Evolutionary conservation across 2,113 vertebrate species (phyloP).

Genomic region (Sylvia atricapilla): DNA sequence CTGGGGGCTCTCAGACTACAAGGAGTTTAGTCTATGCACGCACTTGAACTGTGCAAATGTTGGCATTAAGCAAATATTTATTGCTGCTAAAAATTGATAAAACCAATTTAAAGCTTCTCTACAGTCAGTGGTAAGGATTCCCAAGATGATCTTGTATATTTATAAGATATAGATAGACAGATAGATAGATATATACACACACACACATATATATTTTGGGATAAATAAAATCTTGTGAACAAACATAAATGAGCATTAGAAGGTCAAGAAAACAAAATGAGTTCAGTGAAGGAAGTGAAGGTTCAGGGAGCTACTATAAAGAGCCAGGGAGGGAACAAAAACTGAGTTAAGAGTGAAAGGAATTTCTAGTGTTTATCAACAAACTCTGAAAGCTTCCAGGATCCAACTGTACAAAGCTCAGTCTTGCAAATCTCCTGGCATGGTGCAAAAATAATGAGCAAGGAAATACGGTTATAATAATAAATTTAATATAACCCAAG

Average conservation of each 20-base stretch:
- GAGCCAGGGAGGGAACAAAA: not conserved
- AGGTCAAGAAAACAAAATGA: not conserved
- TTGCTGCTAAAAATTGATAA: not conserved
- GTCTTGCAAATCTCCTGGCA: not conserved
- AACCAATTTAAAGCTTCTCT: not conserved
- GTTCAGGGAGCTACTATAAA: not conserved
- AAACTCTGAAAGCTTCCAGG: not conserved
- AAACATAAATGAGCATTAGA: not conserved
- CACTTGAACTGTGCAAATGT: not conserved
- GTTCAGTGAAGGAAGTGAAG: not conserved
- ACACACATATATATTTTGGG: not conserved
- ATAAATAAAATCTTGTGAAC: not conserved
- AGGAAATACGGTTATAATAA: not conserved
- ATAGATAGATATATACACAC: not conserved
- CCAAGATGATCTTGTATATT: not conserved
- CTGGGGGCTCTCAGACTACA: not conserved
- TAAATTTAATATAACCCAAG: not conserved
- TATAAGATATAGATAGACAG: not conserved
- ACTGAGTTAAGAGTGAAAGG: not conserved
- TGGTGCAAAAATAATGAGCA: not conserved
- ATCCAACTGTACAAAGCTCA: not conserved
- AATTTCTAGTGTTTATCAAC: not conserved
- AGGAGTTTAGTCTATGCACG: not conserved
- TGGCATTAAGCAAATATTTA: not conserved
- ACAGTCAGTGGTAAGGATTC: not conserved